Conservation (phyloP, 2,888 invertebrate genomes). For the Agrotis clavis region DNA sequence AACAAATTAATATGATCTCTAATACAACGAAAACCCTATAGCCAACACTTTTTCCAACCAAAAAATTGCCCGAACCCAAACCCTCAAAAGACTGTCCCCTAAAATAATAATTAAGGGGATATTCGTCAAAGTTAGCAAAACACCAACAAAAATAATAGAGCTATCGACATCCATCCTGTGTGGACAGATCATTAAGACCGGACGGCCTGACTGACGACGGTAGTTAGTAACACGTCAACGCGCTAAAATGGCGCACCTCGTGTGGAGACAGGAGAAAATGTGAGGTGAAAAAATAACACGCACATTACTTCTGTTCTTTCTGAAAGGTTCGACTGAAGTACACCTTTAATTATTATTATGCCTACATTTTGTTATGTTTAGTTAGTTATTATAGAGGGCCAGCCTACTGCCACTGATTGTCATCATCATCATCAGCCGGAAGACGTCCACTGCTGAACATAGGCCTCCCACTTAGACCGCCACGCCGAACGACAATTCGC, state of each 20-base stretch:
- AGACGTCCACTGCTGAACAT: no score
- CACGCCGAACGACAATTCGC: no score
- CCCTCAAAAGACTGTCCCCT: slow-evolving; percentile 2
- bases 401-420: no score
- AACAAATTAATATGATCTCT: no score
- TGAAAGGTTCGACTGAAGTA: neutral
- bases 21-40: no score
- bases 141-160: slow-evolving; percentile 65
- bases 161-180: slow-evolving; percentile 78
- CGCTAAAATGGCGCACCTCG: slow-evolving; percentile 73
- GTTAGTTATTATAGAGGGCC: no score
- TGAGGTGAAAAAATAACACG: neutral
- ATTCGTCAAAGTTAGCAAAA: slow-evolving; percentile 47
- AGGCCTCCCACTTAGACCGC: no score
- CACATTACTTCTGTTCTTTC: neutral
- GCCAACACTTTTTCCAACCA: no score
- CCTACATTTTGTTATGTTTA: no score
- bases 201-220: slow-evolving; percentile 74
- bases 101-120: slow-evolving; percentile 42
- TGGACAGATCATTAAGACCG: slow-evolving; percentile 82
- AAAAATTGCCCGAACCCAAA: no score
- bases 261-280: slow-evolving; percentile 6
- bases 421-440: no score
- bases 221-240: slow-evolving; percentile 69
- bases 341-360: neutral